These are phyloP conservation scores for Pseudomugil gertrudae DNA, from an alignment of 2,797 vertebrate species.

Conservation along the genomic window DNA sequence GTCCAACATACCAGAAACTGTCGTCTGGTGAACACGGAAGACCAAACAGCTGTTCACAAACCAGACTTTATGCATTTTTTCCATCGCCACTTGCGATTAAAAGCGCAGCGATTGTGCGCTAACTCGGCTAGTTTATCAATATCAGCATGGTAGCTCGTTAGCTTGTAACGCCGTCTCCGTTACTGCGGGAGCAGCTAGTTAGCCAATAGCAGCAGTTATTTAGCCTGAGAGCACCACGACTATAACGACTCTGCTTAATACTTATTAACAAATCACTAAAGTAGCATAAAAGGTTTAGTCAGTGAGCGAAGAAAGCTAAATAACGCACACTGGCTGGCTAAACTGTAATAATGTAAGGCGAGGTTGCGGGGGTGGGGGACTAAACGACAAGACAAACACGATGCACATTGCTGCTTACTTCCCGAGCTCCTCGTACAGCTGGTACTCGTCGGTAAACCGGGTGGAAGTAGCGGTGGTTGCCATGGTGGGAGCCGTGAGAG, in stretches of 20 bases:
- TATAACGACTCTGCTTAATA: constrained; percentile 5
- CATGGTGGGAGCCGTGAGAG: constrained; percentile 63
- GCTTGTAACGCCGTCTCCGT: constrained; percentile 41
- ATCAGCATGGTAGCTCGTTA: constrained; percentile 51
- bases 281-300: no score
- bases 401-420: constrained; percentile 87
- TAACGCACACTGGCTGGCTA: constrained; percentile 52
- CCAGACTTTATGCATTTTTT: constrained; percentile 13
- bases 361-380: constrained; percentile 74
- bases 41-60: constrained; percentile 37
- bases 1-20: constrained; percentile 40
- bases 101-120: constrained; percentile 53
- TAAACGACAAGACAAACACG: constrained; percentile 70
- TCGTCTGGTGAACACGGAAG: constrained; percentile 42
- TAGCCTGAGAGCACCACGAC: constrained; percentile 47
- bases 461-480: constrained; percentile 91
- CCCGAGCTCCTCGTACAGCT: constrained; percentile 98
- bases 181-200: constrained; percentile 50
- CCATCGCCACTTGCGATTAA: constrained; percentile 37
- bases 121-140: constrained; percentile 61
- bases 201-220: constrained; percentile 47
- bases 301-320: constrained; percentile 23
- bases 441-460: constrained; percentile 96
- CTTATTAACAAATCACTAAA: constrained; percentile 4
- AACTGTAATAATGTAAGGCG: constrained; percentile 58